Evolutionary conservation across 2,113 vertebrate genomes (phyloP), one percentile per base, ranked within the genome.

Genomic region (Aleadryas rufinucha): DNA sequence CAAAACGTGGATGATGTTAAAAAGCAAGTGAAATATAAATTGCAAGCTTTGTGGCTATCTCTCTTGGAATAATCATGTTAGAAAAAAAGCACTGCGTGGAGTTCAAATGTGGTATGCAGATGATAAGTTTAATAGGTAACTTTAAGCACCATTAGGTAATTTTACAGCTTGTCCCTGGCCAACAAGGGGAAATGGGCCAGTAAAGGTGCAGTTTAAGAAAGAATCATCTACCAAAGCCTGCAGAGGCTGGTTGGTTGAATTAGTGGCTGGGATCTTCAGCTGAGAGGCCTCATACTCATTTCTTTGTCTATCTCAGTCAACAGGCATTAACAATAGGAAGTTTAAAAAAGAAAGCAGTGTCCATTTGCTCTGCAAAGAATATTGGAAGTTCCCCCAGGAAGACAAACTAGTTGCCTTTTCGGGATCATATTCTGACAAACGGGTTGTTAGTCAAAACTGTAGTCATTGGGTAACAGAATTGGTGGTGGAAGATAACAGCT

Each of bases 161-260:
- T 89, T 82, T 50, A 60, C 54, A 84, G 70, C 33, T 87, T 37
- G 16, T 87, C 47, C 59, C 84, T 87, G 57, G 61, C 52, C 65
- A 85, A 7, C 66, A 69, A 80, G 41, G 18, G 42, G 37, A 97
- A 95, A 41, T 31, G 42, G 59, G 45, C 65, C 59, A 84, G 93
- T 91, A 76, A 79, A 71, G 42, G 81, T 35, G 49, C 64, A 24
- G 20, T 56, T 44, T 91, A 84, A 93, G 49, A 53, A 92, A 76
- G 50, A 90, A 93, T 57, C 75, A 96, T 93, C 88, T 95, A 95
- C 76, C 68, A 76, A 81, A 91, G 84, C 77, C 90, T 93, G 78
- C 52, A 95, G 61, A 70, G 49, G 22, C 54, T 52, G 59, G 39
- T 42, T 75, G 37, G 66, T 56, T 66, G 59, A 95, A 47, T 27